phyloP scores from a whole-genome alignment of 2,888 invertebrate species.

The Rutpela maculata region DNA sequence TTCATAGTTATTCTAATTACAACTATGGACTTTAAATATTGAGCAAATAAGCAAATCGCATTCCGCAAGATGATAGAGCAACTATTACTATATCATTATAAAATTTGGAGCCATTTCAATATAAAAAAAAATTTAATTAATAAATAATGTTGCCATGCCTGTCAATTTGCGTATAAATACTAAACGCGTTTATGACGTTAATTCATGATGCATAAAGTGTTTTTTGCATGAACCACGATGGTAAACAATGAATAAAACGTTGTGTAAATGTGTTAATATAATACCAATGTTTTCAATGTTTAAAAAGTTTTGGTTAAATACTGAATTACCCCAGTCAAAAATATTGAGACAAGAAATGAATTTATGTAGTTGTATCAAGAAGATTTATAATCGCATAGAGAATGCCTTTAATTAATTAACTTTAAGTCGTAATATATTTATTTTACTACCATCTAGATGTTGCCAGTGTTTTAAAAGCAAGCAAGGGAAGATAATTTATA shows the following conservation, averaged over 20 bases:
- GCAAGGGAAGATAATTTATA: slow-evolving; percentile 47
- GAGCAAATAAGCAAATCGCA: too few relatives aligned
- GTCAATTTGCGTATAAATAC: too few relatives aligned
- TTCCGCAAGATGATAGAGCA: too few relatives aligned
- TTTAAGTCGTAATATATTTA: slow-evolving; percentile 49
- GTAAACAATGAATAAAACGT: background rate
- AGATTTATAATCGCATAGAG: slow-evolving; percentile 49
- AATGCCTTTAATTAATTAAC: slow-evolving; percentile 50
- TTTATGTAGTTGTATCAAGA: slow-evolving; percentile 44
- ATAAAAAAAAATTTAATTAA: too few relatives aligned
- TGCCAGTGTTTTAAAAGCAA: slow-evolving; percentile 47
- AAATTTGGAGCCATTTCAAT: too few relatives aligned
- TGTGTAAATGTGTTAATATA: background rate
- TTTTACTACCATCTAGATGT: slow-evolving; percentile 49
- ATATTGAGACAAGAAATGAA: slow-evolving; percentile 44
- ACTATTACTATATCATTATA: too few relatives aligned
- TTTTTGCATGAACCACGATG: too few relatives aligned
- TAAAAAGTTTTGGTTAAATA: background rate
- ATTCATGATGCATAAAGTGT: too few relatives aligned
- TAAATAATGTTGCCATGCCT: too few relatives aligned
- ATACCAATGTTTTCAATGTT: background rate
- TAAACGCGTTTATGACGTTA: too few relatives aligned
- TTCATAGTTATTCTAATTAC: too few relatives aligned
- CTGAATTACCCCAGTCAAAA: slow-evolving; percentile 14
- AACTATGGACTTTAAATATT: too few relatives aligned